Base-by-base conservation (phyloP, 2,113 vertebrate genomes). In the Psittacula cyanocephala region DNA sequence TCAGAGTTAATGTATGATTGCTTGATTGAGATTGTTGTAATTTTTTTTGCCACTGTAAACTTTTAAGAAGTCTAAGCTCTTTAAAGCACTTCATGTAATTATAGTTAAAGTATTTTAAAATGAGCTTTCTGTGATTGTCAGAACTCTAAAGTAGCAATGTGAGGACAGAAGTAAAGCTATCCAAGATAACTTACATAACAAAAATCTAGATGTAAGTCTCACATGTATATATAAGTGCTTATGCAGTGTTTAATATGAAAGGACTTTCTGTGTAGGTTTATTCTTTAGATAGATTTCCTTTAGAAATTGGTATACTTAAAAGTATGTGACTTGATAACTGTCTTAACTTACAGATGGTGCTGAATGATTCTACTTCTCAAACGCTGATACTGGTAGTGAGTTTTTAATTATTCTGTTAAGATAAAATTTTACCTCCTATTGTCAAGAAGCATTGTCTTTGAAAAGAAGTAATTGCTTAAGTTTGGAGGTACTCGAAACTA, bases 351-450 rank as follows among this genome's bases (percentile, higher is more conserved):
- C 39, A 67, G 8, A 4, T 69, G 20, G 37, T n/a, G 46, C 19
- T 86, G 53, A 60, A 57, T 49, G 64, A 74, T 79, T 23, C 59
- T 82, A 39, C 33, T 52, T 77, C 41, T 88, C 69, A 71, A 76
- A 72, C 46, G 47, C 93, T 91, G 50, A 84, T 46, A 96, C 82
- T 85, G 33, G 46, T 95, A 88, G 65, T 76, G 47, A 91, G 55
- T 35, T 82, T 95, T 81, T 83, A 84, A 59, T 67, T 57, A 71
- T 93, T 86, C 67, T 75, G 53, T 47, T 82, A 35, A 88, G 55
- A 78, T 88, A 81, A 72, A 72, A 78, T 85, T 64, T 94, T 86
- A n/a, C 35, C 65, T 52, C 68, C 39, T 71, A 18, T 86, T 39
- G 23, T 88, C 90, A 22, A 47, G 35, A 91, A 50, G 78, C 81